These are phyloP conservation scores for Leptopilina myrica DNA, from an alignment of 2,888 invertebrate species.

Conservation along the genomic window DNA sequence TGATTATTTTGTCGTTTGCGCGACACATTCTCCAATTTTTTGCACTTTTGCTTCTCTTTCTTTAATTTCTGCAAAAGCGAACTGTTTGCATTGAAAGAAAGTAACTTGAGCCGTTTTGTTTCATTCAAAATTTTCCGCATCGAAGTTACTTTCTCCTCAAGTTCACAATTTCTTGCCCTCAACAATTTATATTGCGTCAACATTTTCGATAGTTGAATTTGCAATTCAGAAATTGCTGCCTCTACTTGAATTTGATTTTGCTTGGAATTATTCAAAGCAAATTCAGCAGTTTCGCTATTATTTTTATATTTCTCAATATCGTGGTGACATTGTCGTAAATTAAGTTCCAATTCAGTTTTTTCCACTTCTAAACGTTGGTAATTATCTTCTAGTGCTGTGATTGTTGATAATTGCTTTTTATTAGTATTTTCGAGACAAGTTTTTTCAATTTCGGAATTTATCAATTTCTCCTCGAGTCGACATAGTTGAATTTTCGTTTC, in stretches of 20 bases:
- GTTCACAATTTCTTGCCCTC: conserved; percentile 61
- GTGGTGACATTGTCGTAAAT: conserved; percentile 49
- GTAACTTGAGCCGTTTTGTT: conserved; percentile 61
- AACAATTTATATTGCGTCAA: conserved; percentile 65
- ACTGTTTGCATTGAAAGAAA: conserved; percentile 62
- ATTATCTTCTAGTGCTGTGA: conserved; percentile 61
- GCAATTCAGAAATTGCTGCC: conserved; percentile 64
- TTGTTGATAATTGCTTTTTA: conserved; percentile 58
- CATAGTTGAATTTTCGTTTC: conserved; percentile 58
- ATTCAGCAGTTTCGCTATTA: conserved; percentile 61
- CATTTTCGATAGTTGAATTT: conserved; percentile 65
- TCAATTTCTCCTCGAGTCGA: conserved; percentile 59
- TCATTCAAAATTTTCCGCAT: conserved; percentile 63
- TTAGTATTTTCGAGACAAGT: conserved; percentile 58
- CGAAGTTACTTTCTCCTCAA: conserved; percentile 61
- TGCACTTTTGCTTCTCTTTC: conserved; percentile 62
- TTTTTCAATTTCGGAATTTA: conserved; percentile 58
- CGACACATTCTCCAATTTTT: conserved; percentile 60
- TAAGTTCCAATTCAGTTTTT: conserved; percentile 57
- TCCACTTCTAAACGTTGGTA: conserved; percentile 60
- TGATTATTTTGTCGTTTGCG: conserved; percentile 52
- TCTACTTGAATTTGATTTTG: conserved; percentile 67
- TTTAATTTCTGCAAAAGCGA: conserved; percentile 62
- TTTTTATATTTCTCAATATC: conserved; percentile 60
- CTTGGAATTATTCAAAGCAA: conserved; percentile 58